Evolutionary conservation across 2,113 vertebrate genomes (phyloP).

Genomic region (Phylloscopus trochilus): DNA sequence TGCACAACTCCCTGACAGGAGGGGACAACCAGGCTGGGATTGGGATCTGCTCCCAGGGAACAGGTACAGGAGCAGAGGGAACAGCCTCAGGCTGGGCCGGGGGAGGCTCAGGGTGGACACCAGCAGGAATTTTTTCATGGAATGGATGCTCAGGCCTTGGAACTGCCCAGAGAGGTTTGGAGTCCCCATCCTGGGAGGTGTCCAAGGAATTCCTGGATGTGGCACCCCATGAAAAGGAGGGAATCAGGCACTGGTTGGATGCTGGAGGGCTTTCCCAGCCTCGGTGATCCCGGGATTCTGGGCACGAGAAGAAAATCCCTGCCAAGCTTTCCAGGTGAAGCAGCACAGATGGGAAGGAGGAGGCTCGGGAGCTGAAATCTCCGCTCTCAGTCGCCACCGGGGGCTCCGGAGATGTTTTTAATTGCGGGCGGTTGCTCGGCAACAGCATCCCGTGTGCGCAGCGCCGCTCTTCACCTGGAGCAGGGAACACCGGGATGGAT

Average conservation of each 20-base stretch:
- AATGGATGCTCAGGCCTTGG: fast-evolving
- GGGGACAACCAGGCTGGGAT: background rate
- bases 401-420: fast-evolving
- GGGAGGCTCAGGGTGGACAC: fast-evolving
- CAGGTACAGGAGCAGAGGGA: background rate
- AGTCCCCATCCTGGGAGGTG: background rate
- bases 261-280: background rate
- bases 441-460: background rate
- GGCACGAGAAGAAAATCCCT: background rate
- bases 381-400: fast-evolving
- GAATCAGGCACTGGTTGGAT: background rate
- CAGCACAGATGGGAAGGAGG: background rate
- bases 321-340: background rate
- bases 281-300: background rate
- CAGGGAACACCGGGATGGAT: background rate
- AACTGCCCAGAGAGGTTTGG: background rate
- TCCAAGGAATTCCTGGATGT: background rate
- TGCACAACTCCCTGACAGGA: background rate
- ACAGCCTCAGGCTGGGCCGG: background rate
- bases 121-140: background rate
- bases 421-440: background rate
- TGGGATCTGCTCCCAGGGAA: background rate
- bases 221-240: background rate
- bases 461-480: background rate
- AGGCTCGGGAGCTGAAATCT: background rate